A percentile compares a stretch with the other conserved stretches of the same genome.
These are phyloP conservation scores for Euzetes globulus DNA, from an alignment of 2,888 invertebrate species.

Conservation along the genomic window DNA sequence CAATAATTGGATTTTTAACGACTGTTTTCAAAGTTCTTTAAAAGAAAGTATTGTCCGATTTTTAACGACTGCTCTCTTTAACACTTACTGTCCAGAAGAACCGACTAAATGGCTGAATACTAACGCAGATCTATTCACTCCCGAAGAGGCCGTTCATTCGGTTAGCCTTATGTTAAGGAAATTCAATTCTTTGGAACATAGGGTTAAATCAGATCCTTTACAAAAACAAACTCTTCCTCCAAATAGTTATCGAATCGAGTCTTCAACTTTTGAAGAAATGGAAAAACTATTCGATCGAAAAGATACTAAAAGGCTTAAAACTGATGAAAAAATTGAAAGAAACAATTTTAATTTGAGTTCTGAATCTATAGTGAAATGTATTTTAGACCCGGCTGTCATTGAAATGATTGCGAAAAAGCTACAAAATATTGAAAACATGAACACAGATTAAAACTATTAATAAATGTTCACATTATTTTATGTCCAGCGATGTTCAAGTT, in stretches of 20 bases:
- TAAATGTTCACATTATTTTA: no score
- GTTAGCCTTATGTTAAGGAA: not conserved
- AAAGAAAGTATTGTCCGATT: constrained; percentile 32
- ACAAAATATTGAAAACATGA: no score
- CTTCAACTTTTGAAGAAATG: not conserved
- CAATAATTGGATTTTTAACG: constrained; percentile 63
- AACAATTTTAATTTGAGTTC: constrained; percentile 6
- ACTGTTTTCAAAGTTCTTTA: constrained; percentile 8
- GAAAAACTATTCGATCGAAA: constrained; percentile 6
- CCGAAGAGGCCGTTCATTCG: constrained; percentile 36
- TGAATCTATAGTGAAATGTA: constrained; percentile 37
- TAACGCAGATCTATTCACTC: constrained; percentile 43
- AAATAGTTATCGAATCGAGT: not conserved
- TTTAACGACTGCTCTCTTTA: constrained; percentile 29
- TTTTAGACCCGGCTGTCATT: constrained; percentile 40
- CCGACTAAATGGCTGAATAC: constrained; percentile 40
- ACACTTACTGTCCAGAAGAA: constrained; percentile 36
- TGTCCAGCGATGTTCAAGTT: no score
- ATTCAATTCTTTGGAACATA: not conserved
- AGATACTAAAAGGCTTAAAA: constrained; percentile 25
- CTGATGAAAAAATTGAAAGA: not conserved
- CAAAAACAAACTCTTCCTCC: not conserved
- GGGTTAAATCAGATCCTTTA: constrained; percentile 15
- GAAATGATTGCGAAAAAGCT: constrained; percentile 28
- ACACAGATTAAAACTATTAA: no score